Evolutionary conservation across 2,113 vertebrate genomes (phyloP), one percentile per base, ranked within the genome.

Genomic region (Eulemur macaco): DNA sequence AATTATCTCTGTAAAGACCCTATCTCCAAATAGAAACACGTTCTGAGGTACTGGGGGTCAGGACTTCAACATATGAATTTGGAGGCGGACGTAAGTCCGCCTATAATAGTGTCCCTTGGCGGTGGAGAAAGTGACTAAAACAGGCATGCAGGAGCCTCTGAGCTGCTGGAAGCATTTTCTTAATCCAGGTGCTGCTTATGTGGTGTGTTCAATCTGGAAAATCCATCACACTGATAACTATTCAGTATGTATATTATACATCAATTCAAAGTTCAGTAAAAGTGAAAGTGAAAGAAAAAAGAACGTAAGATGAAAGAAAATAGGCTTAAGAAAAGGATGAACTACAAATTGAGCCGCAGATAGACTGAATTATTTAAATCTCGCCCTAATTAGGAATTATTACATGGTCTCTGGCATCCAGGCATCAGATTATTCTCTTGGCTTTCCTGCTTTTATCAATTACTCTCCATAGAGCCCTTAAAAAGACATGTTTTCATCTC

Each of bases 211-310:
- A 47, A 6, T 77, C 27, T 87, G 74, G 18, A 89, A 90, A 80
- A 58, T 81, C 34, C 31, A 89, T 37, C 71, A 50, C 0, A 6
- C 81, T 89, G 13, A 31, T 89, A 52, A 86, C 23, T 91, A 18
- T 84, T 78, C 63, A 12, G 8, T 20, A 12, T 84, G 12, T 9
- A 21, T 63, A 47, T 39, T 78, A 73, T 20, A 39, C 39, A n/a
- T 68, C 91, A 90, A 74, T 77, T 69, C 8, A 63, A 91, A 94
- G 37, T 76, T 86, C 34, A 66, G n/a, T 83, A 37, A 77, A 52
- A 60, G 42, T 54, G 66, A 91, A 91, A 94, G 25, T 47, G 31
- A 90, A 92, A 91, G 74, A 84, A 86, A 89, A 91, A 83, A 54
- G 52, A 77, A 6, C 29, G 18, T 63, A 87, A 29, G 6, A 78